Conservation (phyloP, 1,140 invertebrate species). For the Littorina saxatilis region DNA sequence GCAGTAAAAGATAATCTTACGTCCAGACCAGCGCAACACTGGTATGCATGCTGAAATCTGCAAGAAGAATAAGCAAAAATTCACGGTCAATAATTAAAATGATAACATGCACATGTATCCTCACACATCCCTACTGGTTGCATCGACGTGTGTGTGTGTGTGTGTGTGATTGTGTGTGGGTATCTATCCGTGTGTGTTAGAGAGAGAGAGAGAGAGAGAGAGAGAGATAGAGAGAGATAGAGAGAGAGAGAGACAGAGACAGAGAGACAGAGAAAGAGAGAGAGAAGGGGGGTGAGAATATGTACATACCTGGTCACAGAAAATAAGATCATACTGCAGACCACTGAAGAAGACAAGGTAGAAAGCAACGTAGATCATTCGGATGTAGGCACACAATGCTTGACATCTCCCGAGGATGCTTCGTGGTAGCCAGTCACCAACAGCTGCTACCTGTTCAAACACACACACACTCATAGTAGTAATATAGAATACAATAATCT, state of each 20-base stretch:
- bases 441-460: conserved; percentile 59
- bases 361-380: conserved; percentile 91
- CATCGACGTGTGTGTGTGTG: too few species aligned
- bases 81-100: neutral
- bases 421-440: conserved; percentile 77
- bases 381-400: conserved; percentile 94
- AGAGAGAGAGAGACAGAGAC: neutral
- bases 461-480: too few species aligned
- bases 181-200: neutral
- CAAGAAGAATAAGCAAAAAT: too few species aligned
- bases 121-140: too few species aligned
- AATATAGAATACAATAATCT: too few species aligned
- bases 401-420: conserved; percentile 88
- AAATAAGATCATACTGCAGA: conserved; percentile 86
- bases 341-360: conserved; percentile 79
- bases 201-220: neutral
- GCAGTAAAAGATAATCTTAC: conserved; percentile 93
- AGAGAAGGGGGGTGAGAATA: neutral
- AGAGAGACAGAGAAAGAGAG: neutral
- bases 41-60: conserved; percentile 82
- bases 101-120: too few species aligned
- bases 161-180: conserved; percentile 9
- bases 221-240: neutral
- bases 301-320: conserved; percentile 84
- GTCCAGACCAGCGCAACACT: conserved; percentile 77